Conservation (phyloP, 1,140 invertebrate genomes). For the Aradophagus sp. region DNA sequence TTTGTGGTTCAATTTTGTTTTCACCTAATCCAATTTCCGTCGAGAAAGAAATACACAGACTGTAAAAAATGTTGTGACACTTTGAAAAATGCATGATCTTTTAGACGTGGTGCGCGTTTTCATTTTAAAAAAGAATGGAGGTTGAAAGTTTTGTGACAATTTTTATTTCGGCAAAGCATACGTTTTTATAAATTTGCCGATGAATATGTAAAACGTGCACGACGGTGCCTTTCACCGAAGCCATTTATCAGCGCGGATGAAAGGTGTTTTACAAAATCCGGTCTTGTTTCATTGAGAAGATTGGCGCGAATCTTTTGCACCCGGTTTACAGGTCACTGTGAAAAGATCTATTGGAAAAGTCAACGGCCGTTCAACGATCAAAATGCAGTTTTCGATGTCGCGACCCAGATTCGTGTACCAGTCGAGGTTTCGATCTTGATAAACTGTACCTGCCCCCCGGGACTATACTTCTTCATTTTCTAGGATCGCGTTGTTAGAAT, state of each 20-base stretch:
- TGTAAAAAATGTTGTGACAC: too few species aligned
- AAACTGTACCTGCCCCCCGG: slow-evolving; percentile 37
- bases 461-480: slow-evolving; percentile 47
- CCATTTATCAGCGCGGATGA: neutral
- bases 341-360: slow-evolving; percentile 49
- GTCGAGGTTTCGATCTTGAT: slow-evolving; percentile 48
- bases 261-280: slow-evolving; percentile 19
- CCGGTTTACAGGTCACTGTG: slow-evolving; percentile 59
- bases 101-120: too few species aligned
- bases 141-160: too few species aligned
- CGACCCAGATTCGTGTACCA: slow-evolving; percentile 57
- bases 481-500: slow-evolving; percentile 1
- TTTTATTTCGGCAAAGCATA: too few species aligned
- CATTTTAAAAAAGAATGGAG: too few species aligned
- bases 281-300: slow-evolving; percentile 27
- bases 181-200: too few species aligned
- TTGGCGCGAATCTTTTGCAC: slow-evolving; percentile 21
- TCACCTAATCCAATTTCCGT: too few species aligned
- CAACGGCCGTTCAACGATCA: slow-evolving; percentile 57
- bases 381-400: slow-evolving; percentile 65
- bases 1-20: too few species aligned
- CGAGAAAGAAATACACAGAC: too few species aligned
- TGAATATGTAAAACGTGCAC: too few species aligned
- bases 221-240: too few species aligned
- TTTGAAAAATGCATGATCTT: too few species aligned